Base-by-base conservation (phyloP, 1,140 invertebrate genomes). In the Pissodes strobi region DNA sequence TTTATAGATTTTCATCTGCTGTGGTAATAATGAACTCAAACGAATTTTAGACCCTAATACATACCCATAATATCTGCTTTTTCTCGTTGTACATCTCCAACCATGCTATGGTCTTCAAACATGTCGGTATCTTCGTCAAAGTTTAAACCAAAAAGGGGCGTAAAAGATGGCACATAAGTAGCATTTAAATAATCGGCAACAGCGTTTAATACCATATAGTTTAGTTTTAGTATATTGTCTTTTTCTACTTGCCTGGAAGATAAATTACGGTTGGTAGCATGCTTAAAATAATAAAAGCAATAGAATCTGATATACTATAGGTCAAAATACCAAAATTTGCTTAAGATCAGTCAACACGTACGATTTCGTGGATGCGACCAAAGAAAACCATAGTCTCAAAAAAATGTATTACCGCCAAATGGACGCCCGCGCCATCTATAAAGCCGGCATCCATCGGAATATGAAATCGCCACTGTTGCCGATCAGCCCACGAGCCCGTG, bases 151-250 rank as follows among this genome's bases (percentile, higher is more conserved):
- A 22, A 52, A 15, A 8, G 25, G n/a, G 5, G 4, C 5, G 3
- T 12, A 52, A 52, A 52, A 52, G 5, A 9, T 2, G 48, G n/a
- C 2, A 27, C 5, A 30, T 52, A 23, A 2, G 22, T 52, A 10
- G 3, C 48, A 52, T 52, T 52, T 17, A 52, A 52, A 17, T 12
- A 15, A 2, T 52, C 48, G 2, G 15, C 25, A 2, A 52, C 9
- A 2, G 12, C 12, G 3, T 6, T 12, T 27, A 52, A 15, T 27
- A 52, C 6, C 5, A 52, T 52, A 30, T 52, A 52, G 25, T 52
- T 52, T 4, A 21, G 12, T 17, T 52, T 52, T 13, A 52, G 25
- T 13, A 52, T 27, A 21, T 52, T 52, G 25, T 52, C 48, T 27
- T 30, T 25, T 9, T 52, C 48, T 6, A 52, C 15, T 22, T 30